Percentiles rank a stretch among this genome's conserved stretches.
Evolutionary conservation across 2,113 vertebrate genomes (phyloP).

Genomic region (Laterallus jamaicensis): DNA sequence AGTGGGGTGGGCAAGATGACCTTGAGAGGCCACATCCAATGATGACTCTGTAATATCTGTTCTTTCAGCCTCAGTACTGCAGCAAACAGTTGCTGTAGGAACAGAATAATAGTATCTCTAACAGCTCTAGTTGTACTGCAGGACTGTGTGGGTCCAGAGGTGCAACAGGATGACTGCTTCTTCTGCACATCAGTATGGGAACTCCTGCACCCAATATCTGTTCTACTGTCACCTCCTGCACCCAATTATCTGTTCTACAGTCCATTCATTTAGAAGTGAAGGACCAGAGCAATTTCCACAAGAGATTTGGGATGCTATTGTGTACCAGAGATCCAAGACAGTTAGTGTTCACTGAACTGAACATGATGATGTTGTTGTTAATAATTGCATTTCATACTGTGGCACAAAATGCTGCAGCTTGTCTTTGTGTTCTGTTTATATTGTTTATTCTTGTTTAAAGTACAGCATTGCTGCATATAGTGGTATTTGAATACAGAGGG

Average conservation of each 20-base stretch:
- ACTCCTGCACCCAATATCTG: background rate
- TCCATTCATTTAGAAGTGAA: background rate
- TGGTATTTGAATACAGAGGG: background rate
- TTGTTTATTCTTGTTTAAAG: background rate
- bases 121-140: background rate
- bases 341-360: fast-evolving
- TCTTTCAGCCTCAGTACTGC: background rate
- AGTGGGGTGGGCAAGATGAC: background rate
- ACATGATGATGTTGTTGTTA: background rate
- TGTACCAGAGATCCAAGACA: background rate
- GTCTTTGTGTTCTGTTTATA: background rate
- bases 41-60: background rate
- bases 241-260: background rate
- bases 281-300: background rate
- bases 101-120: background rate
- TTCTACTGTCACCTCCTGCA: background rate
- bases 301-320: background rate
- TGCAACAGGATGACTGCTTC: background rate
- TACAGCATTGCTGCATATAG: background rate
- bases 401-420: background rate
- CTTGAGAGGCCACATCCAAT: background rate
- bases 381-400: background rate
- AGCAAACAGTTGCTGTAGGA: background rate
- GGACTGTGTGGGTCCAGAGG: fast-evolving
- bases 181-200: background rate